Conservation (phyloP, 2,113 vertebrate genomes). For the Monarcha castaneiventris region DNA sequence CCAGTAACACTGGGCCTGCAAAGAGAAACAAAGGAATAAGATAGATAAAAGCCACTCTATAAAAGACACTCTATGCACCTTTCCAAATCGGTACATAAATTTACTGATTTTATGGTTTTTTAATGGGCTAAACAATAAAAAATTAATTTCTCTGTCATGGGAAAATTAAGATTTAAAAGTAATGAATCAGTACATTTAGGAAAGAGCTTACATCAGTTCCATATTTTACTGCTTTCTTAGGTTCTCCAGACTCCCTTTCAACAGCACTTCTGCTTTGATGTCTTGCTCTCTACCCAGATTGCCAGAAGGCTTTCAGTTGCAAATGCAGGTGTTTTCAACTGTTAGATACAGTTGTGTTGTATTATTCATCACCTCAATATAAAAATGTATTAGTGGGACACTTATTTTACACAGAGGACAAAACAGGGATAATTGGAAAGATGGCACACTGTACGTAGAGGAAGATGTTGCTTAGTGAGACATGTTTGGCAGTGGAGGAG, state of each 20-base stretch:
- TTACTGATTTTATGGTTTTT: neutral
- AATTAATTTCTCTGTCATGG: conserved; percentile 10
- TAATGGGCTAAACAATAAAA: conserved; percentile 45
- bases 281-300: neutral
- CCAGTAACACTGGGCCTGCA: neutral
- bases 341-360: neutral
- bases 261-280: conserved; percentile 18
- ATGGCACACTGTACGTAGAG: neutral
- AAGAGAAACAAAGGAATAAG: neutral
- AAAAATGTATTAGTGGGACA: conserved; percentile 1
- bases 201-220: neutral
- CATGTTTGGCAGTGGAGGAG: neutral
- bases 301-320: conserved; percentile 34
- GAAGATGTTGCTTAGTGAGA: neutral
- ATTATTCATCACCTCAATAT: conserved; percentile 33
- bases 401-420: conserved; percentile 18
- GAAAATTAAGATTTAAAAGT: neutral
- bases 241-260: conserved; percentile 11
- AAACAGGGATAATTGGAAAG: conserved; percentile 6
- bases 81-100: neutral
- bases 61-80: neutral
- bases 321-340: conserved; percentile 45
- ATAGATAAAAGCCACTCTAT: neutral
- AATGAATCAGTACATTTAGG: neutral
- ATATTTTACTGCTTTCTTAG: neutral